Conservation (phyloP, 2,113 vertebrate genomes). For the Amphilophus citrinellus region DNA sequence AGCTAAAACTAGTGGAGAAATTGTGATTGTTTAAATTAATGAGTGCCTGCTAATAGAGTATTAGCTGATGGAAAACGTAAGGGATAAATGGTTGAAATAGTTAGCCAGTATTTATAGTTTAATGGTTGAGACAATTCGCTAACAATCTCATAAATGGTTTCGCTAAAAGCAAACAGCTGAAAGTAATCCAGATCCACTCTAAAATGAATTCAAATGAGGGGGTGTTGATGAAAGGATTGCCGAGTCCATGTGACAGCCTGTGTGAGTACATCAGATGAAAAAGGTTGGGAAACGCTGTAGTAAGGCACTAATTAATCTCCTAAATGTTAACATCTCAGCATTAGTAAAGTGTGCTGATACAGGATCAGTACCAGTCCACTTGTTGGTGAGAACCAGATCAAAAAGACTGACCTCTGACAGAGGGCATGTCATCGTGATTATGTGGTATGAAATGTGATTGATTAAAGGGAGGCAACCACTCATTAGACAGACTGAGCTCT, state of each 20-base stretch:
- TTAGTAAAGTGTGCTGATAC: constrained; percentile 34
- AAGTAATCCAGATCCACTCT: background rate
- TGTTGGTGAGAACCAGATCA: constrained; percentile 41
- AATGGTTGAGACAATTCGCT: background rate
- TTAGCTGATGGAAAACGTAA: background rate
- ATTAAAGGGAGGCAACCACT: constrained; percentile 74
- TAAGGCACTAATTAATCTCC: constrained; percentile 22
- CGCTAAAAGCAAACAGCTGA: background rate
- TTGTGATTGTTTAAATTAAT: background rate
- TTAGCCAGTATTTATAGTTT: background rate
- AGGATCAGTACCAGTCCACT: constrained; percentile 31
- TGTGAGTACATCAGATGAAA: constrained; percentile 4
- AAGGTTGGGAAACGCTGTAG: background rate
- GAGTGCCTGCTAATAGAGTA: background rate
- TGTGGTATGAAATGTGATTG: constrained; percentile 82
- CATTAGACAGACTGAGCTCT: constrained; percentile 54
- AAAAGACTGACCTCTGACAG: constrained; percentile 62
- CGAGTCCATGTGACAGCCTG: constrained; percentile 5
- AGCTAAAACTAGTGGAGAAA: background rate
- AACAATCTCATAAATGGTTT: background rate
- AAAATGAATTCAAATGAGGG: background rate
- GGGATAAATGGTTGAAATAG: background rate
- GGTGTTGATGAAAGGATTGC: background rate
- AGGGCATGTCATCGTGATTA: constrained; percentile 77
- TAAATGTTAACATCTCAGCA: constrained; percentile 9